phyloP scores from a whole-genome alignment of 2,888 invertebrate species.

The Eupithecia centaureata region DNA sequence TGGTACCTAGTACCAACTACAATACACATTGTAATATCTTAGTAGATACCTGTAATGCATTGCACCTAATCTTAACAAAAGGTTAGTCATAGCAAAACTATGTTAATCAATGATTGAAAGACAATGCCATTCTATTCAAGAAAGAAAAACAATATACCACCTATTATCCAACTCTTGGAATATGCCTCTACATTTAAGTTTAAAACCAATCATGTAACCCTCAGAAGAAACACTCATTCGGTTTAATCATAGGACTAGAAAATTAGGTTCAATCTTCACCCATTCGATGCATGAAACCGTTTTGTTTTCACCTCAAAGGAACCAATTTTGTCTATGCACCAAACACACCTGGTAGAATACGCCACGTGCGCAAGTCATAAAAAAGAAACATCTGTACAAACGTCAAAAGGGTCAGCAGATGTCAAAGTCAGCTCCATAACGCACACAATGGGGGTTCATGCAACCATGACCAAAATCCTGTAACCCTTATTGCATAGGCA shows the following conservation, averaged over 20 bases:
- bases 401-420: slow-evolving; percentile 35
- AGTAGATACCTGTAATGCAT: not conserved
- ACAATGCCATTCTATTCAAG: slow-evolving; percentile 13
- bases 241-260: too few relatives aligned
- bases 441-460: slow-evolving; percentile 12
- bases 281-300: not conserved
- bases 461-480: slow-evolving; percentile 1
- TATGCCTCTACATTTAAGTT: not conserved
- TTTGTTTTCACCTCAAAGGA: not conserved
- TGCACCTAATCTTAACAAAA: slow-evolving; percentile 11
- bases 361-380: slow-evolving; percentile 34
- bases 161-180: not conserved
- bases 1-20: not conserved
- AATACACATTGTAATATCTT: not conserved
- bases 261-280: not conserved
- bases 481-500: not conserved
- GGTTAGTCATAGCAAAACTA: slow-evolving; percentile 15
- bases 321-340: not conserved
- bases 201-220: too few relatives aligned
- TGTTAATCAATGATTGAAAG: slow-evolving; percentile 15
- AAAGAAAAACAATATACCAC: not conserved
- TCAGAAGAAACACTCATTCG: too few relatives aligned
- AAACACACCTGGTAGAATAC: slow-evolving; percentile 29
- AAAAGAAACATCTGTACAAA: slow-evolving; percentile 38
- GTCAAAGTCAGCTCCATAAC: slow-evolving; percentile 32